Evolutionary conservation across 2,797 vertebrate genomes (phyloP), one percentile per base, ranked within the genome.

Genomic region (Anniella stebbinsi): DNA sequence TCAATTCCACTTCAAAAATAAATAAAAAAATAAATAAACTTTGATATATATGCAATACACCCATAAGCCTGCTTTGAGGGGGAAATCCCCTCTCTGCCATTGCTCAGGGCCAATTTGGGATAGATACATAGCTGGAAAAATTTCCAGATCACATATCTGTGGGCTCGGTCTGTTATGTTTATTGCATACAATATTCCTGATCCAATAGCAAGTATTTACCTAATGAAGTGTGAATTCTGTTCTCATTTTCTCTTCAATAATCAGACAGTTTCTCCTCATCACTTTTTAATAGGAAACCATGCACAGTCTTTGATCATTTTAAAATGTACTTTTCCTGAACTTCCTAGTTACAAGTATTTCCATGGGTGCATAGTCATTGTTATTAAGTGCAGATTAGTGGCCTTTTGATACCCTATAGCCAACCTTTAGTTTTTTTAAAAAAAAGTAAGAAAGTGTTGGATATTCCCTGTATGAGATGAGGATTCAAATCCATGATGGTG

Each of bases 191-290:
- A 33, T 23, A 28, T 69, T 84, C 45, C 82, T 78, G 51, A 69
- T 80, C 51, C 88, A 86, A 33, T 45, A 36, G 54, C 76, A 70
- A 80, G 30, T 63, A 60, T 63, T 84, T 45, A 80, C 75, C 84
- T 72, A 60, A 80, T 72, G 48, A 60, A 45, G 21, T 45, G 36
- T 80, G 88, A 72, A 80, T 67, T 36, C 75, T 80, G 66, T n/a
- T 80, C 75, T 54, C 36, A 33, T 72, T 70, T 36, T 60, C 83
- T 72, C 38, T 80, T 80, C 66, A 28, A 80, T n/a, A 48, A 48
- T 60, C 66, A 80, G 57, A 18, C 45, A 10, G 66, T 80, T 89
- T 60, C 75, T 51, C 33, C 57, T 78, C 73, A n/a, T 70, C 60
- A 33, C 73, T 45, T 48, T 85, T 80, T n/a, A 72, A 70, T 11